Evolutionary conservation across 2,797 vertebrate genomes (phyloP), one percentile per base, ranked within the genome.

Genomic region (Momotus momota): DNA sequence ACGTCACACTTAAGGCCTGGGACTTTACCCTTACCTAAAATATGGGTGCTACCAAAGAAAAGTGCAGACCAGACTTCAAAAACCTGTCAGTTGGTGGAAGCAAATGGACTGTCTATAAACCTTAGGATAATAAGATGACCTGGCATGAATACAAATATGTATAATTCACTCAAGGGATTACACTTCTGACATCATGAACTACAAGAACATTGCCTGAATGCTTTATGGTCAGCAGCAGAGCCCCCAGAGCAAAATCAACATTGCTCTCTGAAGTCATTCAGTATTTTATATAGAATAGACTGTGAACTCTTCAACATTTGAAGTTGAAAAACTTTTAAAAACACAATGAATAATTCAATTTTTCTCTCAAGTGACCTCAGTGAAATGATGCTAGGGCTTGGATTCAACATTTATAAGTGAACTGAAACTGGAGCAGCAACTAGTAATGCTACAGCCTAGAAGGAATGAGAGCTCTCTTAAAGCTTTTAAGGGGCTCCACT

Each of bases 331-430:
- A 80, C 58, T 60, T 89, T 86, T 57, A 46, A 93, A 92, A 95
- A 51, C 82, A 87, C 31, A 62, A 96, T 91, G 85, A 96, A 94
- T 95, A 94, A 93, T 94, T 93, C 71, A 92, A 69, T 33, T 88
- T 93, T 90, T 81, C 49, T 71, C 54, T 77, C 78, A 80, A 83
- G 80, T 86, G 88, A 83, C 62, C 64, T 84, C 75, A 87, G 60
- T 64, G 54, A 74, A 93, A 71, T 64, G 43, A 84, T 92, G 79
- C 27, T 81, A 43, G 40, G 46, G 43, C 10, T 29, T 81, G 78
- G 35, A 84, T 65, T 92, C 67, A 73, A 27, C 2, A 5, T 85
- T 84, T 57, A 1, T 41, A 85, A 85, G 66, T 46, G 64, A 84
- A 77, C 55, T 90, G 81, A 92, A 96, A 70, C 27, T 31, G 14